Conservation (phyloP, 2,113 vertebrate species). For the Tragulus kanchil region DNA sequence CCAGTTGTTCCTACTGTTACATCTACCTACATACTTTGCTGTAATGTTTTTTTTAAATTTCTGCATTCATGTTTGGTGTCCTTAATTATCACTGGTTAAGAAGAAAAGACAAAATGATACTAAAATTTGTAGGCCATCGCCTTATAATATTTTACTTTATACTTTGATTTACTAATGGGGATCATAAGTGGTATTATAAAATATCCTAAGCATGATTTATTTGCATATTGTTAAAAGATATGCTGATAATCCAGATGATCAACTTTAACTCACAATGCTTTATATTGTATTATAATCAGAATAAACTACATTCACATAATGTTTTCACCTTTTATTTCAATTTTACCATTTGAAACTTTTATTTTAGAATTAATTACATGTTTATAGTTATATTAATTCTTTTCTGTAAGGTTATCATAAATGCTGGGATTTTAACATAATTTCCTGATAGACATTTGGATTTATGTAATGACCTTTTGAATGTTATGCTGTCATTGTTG, state of each 20-base stretch:
- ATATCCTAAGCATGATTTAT: not conserved
- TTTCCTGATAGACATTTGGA: constrained; percentile 53
- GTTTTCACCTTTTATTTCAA: not conserved
- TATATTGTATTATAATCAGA: not conserved
- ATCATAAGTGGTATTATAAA: not conserved
- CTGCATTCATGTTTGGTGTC: not conserved
- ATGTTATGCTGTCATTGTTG: constrained; percentile 80
- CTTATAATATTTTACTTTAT: not conserved
- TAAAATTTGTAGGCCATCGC: not conserved
- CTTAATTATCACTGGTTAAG: not conserved
- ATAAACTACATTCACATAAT: not conserved
- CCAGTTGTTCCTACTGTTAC: not conserved
- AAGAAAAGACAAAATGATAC: not conserved
- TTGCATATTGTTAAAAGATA: not conserved
- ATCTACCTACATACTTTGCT: not conserved
- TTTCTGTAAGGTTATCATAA: not conserved
- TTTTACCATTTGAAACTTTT: not conserved
- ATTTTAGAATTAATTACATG: not conserved
- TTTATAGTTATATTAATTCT: not conserved
- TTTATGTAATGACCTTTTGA: constrained; percentile 80
- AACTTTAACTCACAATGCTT: not conserved
- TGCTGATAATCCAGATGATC: not conserved
- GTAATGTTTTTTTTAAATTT: not conserved
- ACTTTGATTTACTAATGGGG: not conserved
- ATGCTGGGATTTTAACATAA: constrained; percentile 58